phyloP scores from a whole-genome alignment of 2,888 invertebrate genomes.

The Plebejus anna region DNA sequence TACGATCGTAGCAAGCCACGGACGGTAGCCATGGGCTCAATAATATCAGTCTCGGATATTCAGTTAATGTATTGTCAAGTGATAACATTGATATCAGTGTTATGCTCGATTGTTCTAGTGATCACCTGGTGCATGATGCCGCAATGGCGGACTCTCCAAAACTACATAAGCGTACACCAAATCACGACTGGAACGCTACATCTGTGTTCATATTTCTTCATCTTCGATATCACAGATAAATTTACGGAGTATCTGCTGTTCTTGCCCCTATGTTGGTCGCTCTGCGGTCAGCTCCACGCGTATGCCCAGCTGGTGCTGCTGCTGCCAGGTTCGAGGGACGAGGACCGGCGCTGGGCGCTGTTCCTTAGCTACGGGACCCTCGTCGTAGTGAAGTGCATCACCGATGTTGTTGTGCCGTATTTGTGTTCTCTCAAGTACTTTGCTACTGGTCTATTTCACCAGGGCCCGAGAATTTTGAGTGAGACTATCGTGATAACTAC shows the following conservation, averaged over 20 bases:
- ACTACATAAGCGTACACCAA: background rate
- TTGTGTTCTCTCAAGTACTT: background rate
- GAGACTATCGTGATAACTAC: background rate
- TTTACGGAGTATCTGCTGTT: background rate
- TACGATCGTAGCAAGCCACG: background rate
- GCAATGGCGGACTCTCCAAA: background rate
- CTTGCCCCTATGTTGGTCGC: background rate
- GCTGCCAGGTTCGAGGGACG: background rate
- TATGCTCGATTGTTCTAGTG: background rate
- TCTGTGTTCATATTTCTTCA: background rate
- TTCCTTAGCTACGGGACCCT: background rate
- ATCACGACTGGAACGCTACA: background rate
- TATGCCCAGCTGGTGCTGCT: background rate
- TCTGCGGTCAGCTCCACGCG: slow-evolving; percentile 2
- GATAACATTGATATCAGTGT: background rate
- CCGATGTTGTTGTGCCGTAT: background rate
- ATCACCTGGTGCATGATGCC: background rate
- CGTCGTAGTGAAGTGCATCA: background rate
- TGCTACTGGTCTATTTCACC: background rate
- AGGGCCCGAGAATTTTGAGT: background rate
- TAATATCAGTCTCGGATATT: background rate
- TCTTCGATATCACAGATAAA: background rate
- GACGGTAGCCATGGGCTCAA: background rate
- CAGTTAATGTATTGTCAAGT: background rate
- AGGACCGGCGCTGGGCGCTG: background rate